Evolutionary conservation across 1,140 invertebrate species (phyloP).

Genomic region (Hycleus phaleratus): DNA sequence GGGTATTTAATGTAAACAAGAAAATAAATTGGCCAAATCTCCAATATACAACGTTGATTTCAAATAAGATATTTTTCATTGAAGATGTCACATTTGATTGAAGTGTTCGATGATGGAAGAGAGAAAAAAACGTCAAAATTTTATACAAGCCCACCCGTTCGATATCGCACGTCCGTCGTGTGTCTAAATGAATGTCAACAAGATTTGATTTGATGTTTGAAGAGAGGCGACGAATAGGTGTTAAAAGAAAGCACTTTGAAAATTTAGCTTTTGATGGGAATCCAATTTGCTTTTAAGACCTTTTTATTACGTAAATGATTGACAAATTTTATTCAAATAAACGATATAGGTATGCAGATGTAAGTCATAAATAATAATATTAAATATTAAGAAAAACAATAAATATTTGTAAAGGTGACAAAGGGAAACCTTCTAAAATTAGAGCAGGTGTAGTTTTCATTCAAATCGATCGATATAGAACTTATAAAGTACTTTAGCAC

Average conservation of each 20-base stretch:
- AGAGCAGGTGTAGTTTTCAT: slow-evolving; percentile 18
- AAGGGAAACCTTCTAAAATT: slow-evolving; percentile 6
- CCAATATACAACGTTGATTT: no score
- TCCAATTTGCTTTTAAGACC: slow-evolving; percentile 8
- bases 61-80: no score
- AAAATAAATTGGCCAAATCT: no score
- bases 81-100: no score
- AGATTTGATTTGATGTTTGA: slow-evolving; percentile 11
- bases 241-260: slow-evolving; percentile 15
- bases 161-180: no score
- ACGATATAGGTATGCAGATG: neutral
- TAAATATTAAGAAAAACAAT: no score
- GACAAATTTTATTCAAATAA: neutral
- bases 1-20: no score
- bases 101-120: no score
- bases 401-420: neutral
- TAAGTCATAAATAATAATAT: neutral
- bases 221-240: slow-evolving; percentile 7
- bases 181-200: neutral
- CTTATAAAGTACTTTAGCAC: slow-evolving; percentile 14
- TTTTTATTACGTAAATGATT: neutral
- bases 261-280: slow-evolving; percentile 14
- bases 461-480: slow-evolving; percentile 11
- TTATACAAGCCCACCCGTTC: no score
- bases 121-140: no score